Conservation (phyloP, 2,888 invertebrate genomes). For the Chalcosyrphus nemorum region DNA sequence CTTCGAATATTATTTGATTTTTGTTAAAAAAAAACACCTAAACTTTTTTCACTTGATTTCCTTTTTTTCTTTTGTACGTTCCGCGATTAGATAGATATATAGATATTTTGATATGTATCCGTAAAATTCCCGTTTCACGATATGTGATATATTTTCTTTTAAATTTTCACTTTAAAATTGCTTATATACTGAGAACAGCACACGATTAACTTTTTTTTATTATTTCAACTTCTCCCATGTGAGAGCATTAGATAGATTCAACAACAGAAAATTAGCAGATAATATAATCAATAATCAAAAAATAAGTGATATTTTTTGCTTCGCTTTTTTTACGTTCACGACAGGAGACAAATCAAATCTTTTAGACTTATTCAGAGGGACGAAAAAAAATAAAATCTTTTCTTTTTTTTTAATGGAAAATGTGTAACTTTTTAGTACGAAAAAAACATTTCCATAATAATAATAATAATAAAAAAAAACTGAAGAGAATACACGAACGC, state of each 20-base stretch:
- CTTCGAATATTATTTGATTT: constrained; percentile 26
- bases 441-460: constrained; percentile 52
- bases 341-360: constrained; percentile 12
- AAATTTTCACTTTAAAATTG: constrained; percentile 56
- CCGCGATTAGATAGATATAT: constrained; percentile 60
- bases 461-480: constrained; percentile 45
- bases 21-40: constrained; percentile 40
- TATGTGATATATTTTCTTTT: constrained; percentile 54
- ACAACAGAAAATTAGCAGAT: constrained; percentile 58
- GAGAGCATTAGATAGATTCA: constrained; percentile 54
- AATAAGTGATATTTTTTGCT: constrained; percentile 35
- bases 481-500: constrained; percentile 53
- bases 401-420: constrained; percentile 40
- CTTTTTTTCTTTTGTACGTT: constrained; percentile 57
- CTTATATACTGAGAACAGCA: constrained; percentile 53
- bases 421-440: constrained; percentile 42
- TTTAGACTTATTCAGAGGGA: constrained; percentile 42
- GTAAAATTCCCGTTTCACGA: constrained; percentile 65
- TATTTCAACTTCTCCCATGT: constrained; percentile 43
- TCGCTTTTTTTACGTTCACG: constrained; percentile 45
- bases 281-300: constrained; percentile 68
- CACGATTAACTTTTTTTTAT: constrained; percentile 29
- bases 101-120: constrained; percentile 63
- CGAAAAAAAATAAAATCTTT: constrained; percentile 5
- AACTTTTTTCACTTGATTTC: constrained; percentile 53